Conservation (phyloP, 2,888 invertebrate genomes). For the Philereme transversata region DNA sequence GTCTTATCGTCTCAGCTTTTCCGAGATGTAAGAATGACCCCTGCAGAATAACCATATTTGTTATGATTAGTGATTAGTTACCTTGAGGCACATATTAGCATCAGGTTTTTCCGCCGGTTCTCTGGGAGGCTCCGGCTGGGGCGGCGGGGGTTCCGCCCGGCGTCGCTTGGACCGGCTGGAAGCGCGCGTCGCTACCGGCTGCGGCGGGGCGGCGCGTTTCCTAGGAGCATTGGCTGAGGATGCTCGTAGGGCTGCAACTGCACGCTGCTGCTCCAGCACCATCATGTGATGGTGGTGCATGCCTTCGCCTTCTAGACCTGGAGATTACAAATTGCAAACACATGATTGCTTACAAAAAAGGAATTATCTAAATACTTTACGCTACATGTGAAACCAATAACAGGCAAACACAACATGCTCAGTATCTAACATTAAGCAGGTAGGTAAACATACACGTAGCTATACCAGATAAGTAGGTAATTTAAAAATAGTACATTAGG, state of each 20-base stretch:
- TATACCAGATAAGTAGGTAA: too few relatives aligned
- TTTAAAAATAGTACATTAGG: too few relatives aligned
- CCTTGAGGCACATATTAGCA: conserved; percentile 93
- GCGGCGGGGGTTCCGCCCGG: conserved; percentile 67
- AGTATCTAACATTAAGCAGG: too few relatives aligned
- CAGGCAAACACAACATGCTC: too few relatives aligned
- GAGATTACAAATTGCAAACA: neutral
- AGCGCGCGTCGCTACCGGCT: conserved; percentile 66
- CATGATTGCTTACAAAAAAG: too few relatives aligned
- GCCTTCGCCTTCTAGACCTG: conserved; percentile 79
- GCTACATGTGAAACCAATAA: too few relatives aligned
- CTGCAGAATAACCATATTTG: too few relatives aligned
- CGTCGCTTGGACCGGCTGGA: conserved; percentile 61
- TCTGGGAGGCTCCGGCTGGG: conserved; percentile 83
- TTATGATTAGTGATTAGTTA: conserved; percentile 38
- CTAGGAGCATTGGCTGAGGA: conserved; percentile 46
- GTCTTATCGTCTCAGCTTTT: too few relatives aligned
- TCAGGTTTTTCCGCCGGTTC: conserved; percentile 91
- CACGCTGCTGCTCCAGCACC: conserved; percentile 83
- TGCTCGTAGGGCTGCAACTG: conserved; percentile 69
- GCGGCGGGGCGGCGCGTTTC: conserved; percentile 60
- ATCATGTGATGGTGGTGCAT: conserved; percentile 86
- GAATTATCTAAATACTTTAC: too few relatives aligned
- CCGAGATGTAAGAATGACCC: too few relatives aligned
- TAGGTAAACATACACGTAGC: too few relatives aligned